Percentiles rank a stretch among this genome's conserved stretches.
Conservation (phyloP, 2,113 vertebrate genomes). For the Aptenodytes patagonicus region DNA sequence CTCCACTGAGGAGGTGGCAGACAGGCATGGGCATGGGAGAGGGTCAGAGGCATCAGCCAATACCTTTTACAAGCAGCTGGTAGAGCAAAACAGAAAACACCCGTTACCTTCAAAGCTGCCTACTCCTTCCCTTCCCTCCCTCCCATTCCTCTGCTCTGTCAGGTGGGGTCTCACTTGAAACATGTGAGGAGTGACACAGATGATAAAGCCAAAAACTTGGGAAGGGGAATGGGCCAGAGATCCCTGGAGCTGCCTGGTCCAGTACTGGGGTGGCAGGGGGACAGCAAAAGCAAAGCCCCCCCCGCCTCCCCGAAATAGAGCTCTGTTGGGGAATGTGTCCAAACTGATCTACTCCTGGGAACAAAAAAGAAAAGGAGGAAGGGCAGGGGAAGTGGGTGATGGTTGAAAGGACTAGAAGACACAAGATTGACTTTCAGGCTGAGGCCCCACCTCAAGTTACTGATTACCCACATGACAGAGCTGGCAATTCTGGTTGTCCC, state of each 20-base stretch:
- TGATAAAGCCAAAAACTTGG: background rate
- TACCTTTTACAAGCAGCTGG: background rate
- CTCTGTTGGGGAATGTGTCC: background rate
- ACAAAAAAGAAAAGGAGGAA: background rate
- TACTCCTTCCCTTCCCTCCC: background rate
- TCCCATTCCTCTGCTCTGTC: background rate
- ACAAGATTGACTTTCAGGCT: background rate
- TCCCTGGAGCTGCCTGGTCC: background rate
- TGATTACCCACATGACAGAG: background rate
- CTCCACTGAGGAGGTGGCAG: background rate
- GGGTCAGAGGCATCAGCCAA: background rate
- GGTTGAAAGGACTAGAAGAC: background rate
- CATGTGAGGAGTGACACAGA: background rate
- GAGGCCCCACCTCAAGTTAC: background rate
- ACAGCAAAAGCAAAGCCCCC: background rate
- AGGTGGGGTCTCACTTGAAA: background rate
- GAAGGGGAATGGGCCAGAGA: background rate
- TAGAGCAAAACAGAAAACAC: background rate
- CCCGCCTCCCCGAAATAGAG: background rate
- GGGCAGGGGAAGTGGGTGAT: background rate
- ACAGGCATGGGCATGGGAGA: background rate
- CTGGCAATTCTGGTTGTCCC: rapidly evolving
- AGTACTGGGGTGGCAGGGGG: background rate
- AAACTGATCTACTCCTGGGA: background rate
- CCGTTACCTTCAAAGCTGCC: rapidly evolving